These are phyloP conservation scores for Brachyptera risi DNA, from an alignment of 2,888 invertebrate species.

Conservation along the genomic window DNA sequence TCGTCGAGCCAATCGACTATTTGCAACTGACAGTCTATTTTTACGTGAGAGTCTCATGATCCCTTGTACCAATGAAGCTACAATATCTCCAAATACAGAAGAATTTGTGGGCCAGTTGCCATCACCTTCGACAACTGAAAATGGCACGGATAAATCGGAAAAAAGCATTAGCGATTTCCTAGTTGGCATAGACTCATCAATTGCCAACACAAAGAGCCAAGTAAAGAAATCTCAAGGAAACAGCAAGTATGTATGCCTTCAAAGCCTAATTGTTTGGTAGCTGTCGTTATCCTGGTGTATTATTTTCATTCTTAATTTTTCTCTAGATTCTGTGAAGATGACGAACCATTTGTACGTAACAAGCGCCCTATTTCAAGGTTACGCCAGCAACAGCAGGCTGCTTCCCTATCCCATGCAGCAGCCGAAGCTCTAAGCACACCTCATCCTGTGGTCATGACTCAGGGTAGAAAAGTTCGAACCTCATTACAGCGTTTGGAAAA, in stretches of 20 bases:
- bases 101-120: slow-evolving; percentile 22
- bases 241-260: slow-evolving; percentile 81
- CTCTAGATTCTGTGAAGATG: slow-evolving; percentile 24
- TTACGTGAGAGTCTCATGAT: slow-evolving; percentile 83
- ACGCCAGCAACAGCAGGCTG: slow-evolving; percentile 46
- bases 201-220: slow-evolving; percentile 78
- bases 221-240: slow-evolving; percentile 73
- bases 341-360: slow-evolving; percentile 37
- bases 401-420: slow-evolving; percentile 45
- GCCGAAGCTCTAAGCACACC: slow-evolving; percentile 48
- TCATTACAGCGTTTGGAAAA: slow-evolving; percentile 77
- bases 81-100: slow-evolving; percentile 40
- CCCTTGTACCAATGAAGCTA: slow-evolving; percentile 65
- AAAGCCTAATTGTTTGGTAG: too few relatives aligned
- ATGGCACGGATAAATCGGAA: slow-evolving; percentile 49
- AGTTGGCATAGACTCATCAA: slow-evolving; percentile 76
- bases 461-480: slow-evolving; percentile 73
- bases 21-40: slow-evolving; percentile 91
- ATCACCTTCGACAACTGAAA: slow-evolving; percentile 15
- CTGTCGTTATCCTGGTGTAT: too few relatives aligned
- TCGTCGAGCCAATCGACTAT: slow-evolving; percentile 83
- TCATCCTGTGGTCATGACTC: slow-evolving; percentile 66
- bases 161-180: slow-evolving; percentile 75
- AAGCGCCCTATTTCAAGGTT: slow-evolving; percentile 44
- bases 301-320: background rate